Evolutionary conservation across 2,797 vertebrate species (phyloP).

Genomic region (Alexandromys oeconomus): DNA sequence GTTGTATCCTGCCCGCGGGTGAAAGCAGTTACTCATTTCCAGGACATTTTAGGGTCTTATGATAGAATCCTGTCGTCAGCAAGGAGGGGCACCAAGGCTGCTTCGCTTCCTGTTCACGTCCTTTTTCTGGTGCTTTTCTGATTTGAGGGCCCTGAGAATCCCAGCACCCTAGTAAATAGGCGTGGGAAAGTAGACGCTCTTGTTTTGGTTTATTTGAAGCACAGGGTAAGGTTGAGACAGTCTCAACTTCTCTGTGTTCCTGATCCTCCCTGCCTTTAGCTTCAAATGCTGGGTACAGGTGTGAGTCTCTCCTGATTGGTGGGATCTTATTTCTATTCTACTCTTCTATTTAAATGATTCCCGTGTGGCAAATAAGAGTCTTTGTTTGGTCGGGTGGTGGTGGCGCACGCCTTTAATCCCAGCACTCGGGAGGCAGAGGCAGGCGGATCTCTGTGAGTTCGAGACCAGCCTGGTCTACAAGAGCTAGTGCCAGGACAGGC

Average conservation of each 20-base stretch:
- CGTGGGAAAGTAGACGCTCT: neutral
- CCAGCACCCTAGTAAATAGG: neutral
- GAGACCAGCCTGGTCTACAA: too few species aligned
- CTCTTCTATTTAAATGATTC: neutral
- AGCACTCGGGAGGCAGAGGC: too few species aligned
- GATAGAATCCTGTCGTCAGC: neutral
- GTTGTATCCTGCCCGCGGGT: neutral
- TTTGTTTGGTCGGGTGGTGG: neutral
- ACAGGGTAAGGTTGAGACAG: neutral
- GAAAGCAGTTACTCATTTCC: neutral
- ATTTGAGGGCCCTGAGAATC: neutral
- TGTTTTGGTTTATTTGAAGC: neutral
- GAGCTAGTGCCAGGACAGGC: too few species aligned
- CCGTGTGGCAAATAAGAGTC: neutral
- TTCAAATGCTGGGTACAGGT: too few species aligned
- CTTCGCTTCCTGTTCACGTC: neutral
- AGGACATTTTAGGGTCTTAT: neutral
- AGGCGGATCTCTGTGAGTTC: too few species aligned
- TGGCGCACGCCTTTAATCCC: too few species aligned
- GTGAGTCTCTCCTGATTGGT: too few species aligned
- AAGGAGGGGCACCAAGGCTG: neutral
- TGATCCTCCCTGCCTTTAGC: too few species aligned
- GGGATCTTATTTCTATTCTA: neutral
- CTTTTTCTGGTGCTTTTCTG: neutral
- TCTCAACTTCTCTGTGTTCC: too few species aligned